Evolutionary conservation across 2,113 vertebrate genomes (phyloP).

Genomic region (Archocentrus centrarchus): DNA sequence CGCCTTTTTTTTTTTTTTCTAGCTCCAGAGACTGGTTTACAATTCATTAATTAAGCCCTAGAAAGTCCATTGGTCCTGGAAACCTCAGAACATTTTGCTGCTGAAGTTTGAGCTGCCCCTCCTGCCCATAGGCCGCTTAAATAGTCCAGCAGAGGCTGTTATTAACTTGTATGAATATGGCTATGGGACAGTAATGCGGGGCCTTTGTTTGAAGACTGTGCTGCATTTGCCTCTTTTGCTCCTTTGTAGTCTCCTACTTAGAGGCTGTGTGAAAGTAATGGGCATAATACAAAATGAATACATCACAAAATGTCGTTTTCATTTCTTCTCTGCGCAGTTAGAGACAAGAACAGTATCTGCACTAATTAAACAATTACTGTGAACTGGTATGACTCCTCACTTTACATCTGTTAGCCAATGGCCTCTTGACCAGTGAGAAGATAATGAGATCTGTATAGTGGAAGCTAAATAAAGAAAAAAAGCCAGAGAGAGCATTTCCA

Average conservation of each 20-base stretch:
- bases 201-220: slow-evolving; percentile 44
- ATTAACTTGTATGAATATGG: slow-evolving; percentile 48
- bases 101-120: slow-evolving; percentile 10
- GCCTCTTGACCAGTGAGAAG: slow-evolving; percentile 24
- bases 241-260: slow-evolving; percentile 4
- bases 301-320: slow-evolving; percentile 10
- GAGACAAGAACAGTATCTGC: background rate
- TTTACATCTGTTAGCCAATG: slow-evolving; percentile 29
- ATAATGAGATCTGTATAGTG: slow-evolving; percentile 32
- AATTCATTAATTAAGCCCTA: background rate
- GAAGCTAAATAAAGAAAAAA: slow-evolving; percentile 1
- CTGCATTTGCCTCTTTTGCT: slow-evolving; percentile 43
- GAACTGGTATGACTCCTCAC: slow-evolving; percentile 22
- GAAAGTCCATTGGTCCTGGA: background rate
- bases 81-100: slow-evolving; percentile 19
- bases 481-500: background rate
- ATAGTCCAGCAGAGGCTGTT: slow-evolving; percentile 35
- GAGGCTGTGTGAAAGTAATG: slow-evolving; percentile 8
- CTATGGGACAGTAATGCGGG: slow-evolving; percentile 34
- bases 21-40: background rate
- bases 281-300: slow-evolving; percentile 19
- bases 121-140: slow-evolving; percentile 23
- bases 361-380: slow-evolving; percentile 42
- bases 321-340: slow-evolving; percentile 1
- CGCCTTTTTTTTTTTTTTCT: too few species aligned